Base-by-base conservation (phyloP, 2,113 vertebrate species). In the Triplophysa dalaica region DNA sequence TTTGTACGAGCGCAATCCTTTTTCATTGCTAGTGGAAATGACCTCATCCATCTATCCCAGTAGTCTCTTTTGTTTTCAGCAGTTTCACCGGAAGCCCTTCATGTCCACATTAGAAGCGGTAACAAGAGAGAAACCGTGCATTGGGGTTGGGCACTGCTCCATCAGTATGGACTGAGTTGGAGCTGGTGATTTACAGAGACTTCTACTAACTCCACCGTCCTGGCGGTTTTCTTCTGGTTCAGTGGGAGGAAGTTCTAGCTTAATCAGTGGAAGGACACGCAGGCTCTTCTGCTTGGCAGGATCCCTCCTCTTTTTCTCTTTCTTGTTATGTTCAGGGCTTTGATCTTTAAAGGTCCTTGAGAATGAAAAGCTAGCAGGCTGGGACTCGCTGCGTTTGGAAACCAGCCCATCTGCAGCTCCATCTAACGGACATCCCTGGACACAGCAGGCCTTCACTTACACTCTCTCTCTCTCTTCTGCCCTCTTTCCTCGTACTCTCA, bases 261-360 rank as follows among this genome's bases (percentile, higher is more conserved):
- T 91, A 90, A 92, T 92, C 91, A 89, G 87, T 86, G 85, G 81
- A 88, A 86, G 89, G 87, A 90, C 81, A 88, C 85, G 79, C 87
- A 75, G 85, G 87, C 87, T 92, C 86, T 79, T 87, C 88, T 86
- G 88, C 88, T 90, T 90, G 87, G 79, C 84, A 84, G 88, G 86
- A 89, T 89, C 88, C 87, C 90, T 89, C 87, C 66, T 75, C 75
- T 65, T 64, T 60, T 68, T 50, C 9, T 22, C 85, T 90, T 87
- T 88, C 87, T 91, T 90, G 86, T 90, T 91, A 86, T 89, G 88
- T 87, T 87, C 88, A 86, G 81, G 83, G 87, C 87, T 93, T 92
- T 93, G 91, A 92, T 92, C 93, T 92, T 89, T 90, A 92, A 92
- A 92, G 90, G 90, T 91, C 92, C 91, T 92, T 91, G 90, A 91